A percentile compares a stretch with the other conserved stretches of the same genome.
Evolutionary conservation across 2,888 invertebrate genomes (phyloP).

Genomic region (Sceliomorpha sp.): DNA sequence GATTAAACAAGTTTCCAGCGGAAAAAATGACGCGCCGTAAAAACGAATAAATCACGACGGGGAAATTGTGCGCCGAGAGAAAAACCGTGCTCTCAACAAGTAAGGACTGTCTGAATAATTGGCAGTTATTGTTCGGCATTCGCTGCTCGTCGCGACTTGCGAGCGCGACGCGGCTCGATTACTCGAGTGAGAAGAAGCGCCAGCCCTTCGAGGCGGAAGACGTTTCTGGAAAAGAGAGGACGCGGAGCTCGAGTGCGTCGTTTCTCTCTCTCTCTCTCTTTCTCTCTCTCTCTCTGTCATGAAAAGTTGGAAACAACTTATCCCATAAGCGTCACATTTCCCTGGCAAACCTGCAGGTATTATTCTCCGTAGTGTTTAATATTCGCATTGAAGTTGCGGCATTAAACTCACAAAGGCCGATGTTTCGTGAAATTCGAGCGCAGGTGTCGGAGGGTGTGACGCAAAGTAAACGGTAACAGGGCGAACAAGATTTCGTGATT

Average conservation of each 20-base stretch:
- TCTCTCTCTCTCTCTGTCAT: constrained; percentile 2
- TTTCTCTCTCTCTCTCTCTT: too few relatives aligned
- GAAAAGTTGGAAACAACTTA: constrained; percentile 10
- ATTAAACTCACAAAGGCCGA: constrained; percentile 1
- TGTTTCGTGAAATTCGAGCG: background rate
- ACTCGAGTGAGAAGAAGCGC: too few relatives aligned
- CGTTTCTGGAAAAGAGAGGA: too few relatives aligned
- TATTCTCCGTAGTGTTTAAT: constrained; percentile 16
- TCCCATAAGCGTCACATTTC: constrained; percentile 12
- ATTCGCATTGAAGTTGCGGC: constrained; percentile 6
- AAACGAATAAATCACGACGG: constrained; percentile 35
- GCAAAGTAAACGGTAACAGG: background rate
- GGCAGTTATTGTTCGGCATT: too few relatives aligned
- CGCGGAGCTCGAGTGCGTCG: constrained; percentile 5
- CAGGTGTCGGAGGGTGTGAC: background rate
- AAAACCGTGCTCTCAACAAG: constrained; percentile 2
- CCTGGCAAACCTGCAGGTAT: constrained; percentile 1
- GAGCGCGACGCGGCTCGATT: too few relatives aligned
- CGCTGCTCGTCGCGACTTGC: too few relatives aligned
- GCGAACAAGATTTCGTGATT: too few relatives aligned
- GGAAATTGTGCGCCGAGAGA: background rate
- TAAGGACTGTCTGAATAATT: too few relatives aligned
- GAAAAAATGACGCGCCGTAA: constrained; percentile 20
- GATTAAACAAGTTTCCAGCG: constrained; percentile 49
- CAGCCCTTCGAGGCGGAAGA: too few relatives aligned